A percentile compares a stretch with the other conserved stretches of the same genome.
Evolutionary conservation across 2,113 vertebrate genomes (phyloP).

Genomic region (Muntiacus muntjak): DNA sequence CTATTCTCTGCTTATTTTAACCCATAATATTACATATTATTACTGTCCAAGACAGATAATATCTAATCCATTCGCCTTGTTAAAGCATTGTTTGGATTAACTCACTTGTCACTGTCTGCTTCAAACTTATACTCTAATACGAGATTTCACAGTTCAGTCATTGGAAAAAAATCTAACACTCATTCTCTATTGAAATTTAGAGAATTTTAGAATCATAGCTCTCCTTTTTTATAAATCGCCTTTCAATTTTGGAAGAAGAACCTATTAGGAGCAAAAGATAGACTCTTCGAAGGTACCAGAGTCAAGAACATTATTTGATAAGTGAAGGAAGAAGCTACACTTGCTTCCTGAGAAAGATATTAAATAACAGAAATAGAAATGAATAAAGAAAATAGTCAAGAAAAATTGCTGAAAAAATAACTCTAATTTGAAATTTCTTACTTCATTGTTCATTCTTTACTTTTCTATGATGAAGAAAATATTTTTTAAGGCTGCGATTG

Average conservation of each 20-base stretch:
- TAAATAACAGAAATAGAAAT: slow-evolving; percentile 38
- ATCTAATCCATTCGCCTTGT: slow-evolving; percentile 16
- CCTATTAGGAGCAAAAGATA: slow-evolving; percentile 76
- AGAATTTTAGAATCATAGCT: slow-evolving; percentile 67
- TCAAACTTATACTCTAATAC: neutral
- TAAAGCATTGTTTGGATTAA: slow-evolving; percentile 58
- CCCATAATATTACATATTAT: neutral
- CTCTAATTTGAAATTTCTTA: slow-evolving; percentile 25
- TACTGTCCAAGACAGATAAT: neutral
- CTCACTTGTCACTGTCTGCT: slow-evolving; percentile 58
- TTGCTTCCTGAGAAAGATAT: slow-evolving; percentile 56
- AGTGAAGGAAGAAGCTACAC: slow-evolving; percentile 69
- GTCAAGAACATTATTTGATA: slow-evolving; percentile 76
- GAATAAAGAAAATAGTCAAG: neutral
- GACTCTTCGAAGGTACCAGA: slow-evolving; percentile 68
- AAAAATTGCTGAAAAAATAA: slow-evolving; percentile 30
- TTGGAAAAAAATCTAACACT: slow-evolving; percentile 66
- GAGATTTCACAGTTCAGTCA: slow-evolving; percentile 31
- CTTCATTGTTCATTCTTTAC: slow-evolving; percentile 23
- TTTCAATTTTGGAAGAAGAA: slow-evolving; percentile 56
- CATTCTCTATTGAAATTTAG: slow-evolving; percentile 74
- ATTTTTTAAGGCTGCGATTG: neutral
- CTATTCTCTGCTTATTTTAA: neutral
- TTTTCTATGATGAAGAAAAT: neutral
- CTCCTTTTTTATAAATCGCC: slow-evolving; percentile 71